Percentiles rank a stretch among this genome's conserved stretches.
phyloP scores from a whole-genome alignment of 2,113 vertebrate genomes.

The Oreochromis aureus region DNA sequence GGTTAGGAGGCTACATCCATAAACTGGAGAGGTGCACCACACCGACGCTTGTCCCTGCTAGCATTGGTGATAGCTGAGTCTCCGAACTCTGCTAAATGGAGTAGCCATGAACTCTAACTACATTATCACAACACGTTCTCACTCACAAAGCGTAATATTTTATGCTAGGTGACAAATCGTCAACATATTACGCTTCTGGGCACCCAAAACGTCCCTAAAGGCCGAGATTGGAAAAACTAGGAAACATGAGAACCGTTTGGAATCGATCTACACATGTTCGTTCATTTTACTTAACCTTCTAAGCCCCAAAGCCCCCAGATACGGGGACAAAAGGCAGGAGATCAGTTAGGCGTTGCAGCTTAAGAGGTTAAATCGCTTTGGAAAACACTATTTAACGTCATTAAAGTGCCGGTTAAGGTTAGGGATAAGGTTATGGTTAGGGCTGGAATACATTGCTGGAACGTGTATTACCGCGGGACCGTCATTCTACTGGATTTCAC shows the following conservation, averaged over 20 bases:
- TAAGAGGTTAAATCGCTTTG: background rate
- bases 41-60: background rate
- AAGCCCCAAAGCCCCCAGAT: too few species aligned
- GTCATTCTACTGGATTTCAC: background rate
- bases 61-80: background rate
- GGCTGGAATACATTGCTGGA: background rate
- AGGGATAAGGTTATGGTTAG: background rate
- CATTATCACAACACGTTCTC: background rate
- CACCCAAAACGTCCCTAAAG: background rate
- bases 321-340: too few species aligned
- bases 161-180: background rate
- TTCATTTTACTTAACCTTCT: background rate
- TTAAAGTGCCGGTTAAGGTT: background rate
- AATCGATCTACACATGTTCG: background rate
- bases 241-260: background rate
- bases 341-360: too few species aligned
- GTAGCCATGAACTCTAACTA: background rate
- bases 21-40: background rate
- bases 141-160: background rate
- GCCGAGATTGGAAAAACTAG: rapidly evolving
- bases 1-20: background rate
- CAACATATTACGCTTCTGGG: background rate
- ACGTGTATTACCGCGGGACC: rapidly evolving
- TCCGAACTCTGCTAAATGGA: background rate
- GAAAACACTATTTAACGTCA: background rate